Evolutionary conservation across 2,113 vertebrate genomes (phyloP).

Genomic region (Otis tarda): DNA sequence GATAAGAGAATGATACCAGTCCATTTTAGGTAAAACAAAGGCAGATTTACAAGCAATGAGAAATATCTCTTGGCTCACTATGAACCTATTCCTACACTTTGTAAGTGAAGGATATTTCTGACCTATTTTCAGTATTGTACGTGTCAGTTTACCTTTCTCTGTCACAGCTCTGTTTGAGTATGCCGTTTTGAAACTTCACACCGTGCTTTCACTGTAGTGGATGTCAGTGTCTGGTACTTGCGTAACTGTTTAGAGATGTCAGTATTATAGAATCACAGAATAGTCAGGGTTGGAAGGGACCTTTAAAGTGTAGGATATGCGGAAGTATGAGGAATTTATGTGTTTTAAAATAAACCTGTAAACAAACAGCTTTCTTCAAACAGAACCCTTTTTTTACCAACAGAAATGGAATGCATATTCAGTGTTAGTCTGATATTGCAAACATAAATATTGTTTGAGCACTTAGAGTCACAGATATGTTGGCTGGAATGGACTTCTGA

Average conservation of each 20-base stretch:
- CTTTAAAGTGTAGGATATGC: too few species aligned
- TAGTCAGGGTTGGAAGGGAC: too few species aligned
- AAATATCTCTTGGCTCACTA: neutral
- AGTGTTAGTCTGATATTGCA: neutral
- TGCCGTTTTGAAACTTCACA: neutral
- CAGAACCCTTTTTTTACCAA: neutral
- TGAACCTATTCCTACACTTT: neutral
- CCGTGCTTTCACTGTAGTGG: neutral
- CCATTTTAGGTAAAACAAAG: neutral
- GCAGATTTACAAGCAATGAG: neutral
- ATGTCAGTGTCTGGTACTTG: neutral
- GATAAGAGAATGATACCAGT: neutral
- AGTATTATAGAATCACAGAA: neutral
- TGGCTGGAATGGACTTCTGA: neutral
- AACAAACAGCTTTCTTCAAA: neutral
- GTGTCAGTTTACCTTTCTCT: neutral
- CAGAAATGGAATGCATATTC: neutral
- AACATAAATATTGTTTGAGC: neutral
- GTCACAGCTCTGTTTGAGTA: neutral
- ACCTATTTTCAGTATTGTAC: neutral
- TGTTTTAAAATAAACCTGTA: neutral
- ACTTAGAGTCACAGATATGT: neutral
- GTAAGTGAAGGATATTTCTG: neutral
- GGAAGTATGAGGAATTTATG: neutral
- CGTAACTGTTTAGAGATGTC: neutral